Base-by-base conservation (phyloP, 2,888 invertebrate genomes). In the Altica lythri region DNA sequence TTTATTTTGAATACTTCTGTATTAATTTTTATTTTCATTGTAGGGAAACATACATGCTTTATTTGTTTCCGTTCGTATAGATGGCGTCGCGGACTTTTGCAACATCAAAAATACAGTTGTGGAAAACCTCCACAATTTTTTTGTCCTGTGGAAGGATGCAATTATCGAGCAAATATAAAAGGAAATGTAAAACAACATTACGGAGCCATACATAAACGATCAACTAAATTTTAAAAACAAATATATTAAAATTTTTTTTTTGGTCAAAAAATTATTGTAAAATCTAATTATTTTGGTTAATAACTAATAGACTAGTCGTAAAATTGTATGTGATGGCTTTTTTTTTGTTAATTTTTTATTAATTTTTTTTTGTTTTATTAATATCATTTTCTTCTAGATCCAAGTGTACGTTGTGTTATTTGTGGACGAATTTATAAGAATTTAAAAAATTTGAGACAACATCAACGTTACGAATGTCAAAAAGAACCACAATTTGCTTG, bases 401-500 rank as follows among this genome's bases (percentile, higher is more conserved):
- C 12, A 40, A 50, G 53, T 22, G 44, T 53, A 12, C 8, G 10
- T 9, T 64, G 64, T 27, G 27, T 8, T 4, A 57, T 35, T 22
- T 64, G 64, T 38, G 49, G 38, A 6, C 58, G 57, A 32, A 54
- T 45, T 10, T 64, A 64, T 34, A 60, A 60, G 40, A 55, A 55
- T 46, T 58, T 58, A 43, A 67, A 63, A 42, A 57, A 57, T n/a
- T 56, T 72, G 32, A 57, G 53, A 22, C 64, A 67, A 17, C 72
- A 72, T 46, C 71, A 73, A 52, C 72, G 70, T 14, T 67, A 72
- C 76, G 90, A 90, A 73, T 91, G 90, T 72, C 83, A 84, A 63
- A 85, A 84, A 72, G 82, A 83, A 66, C 86, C 87, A 13, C 83
- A 84, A 70, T 85, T 85, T 78, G 83, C 84, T 1, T 63, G 63